phyloP scores from a whole-genome alignment of 2,113 vertebrate species.

The Poeciliopsis retropinna region DNA sequence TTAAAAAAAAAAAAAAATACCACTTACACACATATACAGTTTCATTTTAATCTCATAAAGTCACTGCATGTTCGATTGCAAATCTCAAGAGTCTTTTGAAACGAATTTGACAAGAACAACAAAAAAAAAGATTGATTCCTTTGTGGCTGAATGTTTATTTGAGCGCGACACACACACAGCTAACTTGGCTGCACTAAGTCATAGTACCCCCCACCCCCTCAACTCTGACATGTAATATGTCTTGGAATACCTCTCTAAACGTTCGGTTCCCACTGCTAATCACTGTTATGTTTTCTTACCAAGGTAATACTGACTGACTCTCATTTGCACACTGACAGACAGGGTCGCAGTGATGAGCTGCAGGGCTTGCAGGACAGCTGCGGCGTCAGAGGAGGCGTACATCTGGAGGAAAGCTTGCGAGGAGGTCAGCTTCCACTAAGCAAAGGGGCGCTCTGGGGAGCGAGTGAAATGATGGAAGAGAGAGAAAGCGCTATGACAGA shows the following conservation, averaged over 20 bases:
- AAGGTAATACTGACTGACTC: conserved; percentile 28
- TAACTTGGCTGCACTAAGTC: conserved; percentile 19
- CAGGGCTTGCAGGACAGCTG: conserved; percentile 72
- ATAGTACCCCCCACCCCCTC: conserved; percentile 42
- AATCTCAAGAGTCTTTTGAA: neutral
- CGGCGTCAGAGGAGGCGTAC: conserved; percentile 54
- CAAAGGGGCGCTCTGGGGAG: neutral
- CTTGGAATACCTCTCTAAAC: conserved; percentile 70
- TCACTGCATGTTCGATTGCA: neutral
- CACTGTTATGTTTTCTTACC: conserved; percentile 51
- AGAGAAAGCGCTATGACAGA: conserved; percentile 4
- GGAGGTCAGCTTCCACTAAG: conserved; percentile 56
- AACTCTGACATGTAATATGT: conserved; percentile 65
- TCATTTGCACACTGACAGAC: conserved; percentile 31
- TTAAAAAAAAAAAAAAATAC: too few relatives aligned
- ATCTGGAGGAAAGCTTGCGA: conserved; percentile 75
- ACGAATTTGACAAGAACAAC: neutral
- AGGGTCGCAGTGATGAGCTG: conserved; percentile 37
- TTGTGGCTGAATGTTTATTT: neutral
- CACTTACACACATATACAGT: neutral
- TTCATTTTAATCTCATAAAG: neutral
- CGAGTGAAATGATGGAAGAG: conserved; percentile 21
- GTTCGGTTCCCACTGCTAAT: conserved; percentile 65
- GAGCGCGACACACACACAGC: neutral
- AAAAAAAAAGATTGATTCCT: neutral